A percentile compares a stretch with the other conserved stretches of the same genome.
Evolutionary conservation across 2,888 invertebrate species (phyloP).

Genomic region (Sarcophaga rosellei): DNA sequence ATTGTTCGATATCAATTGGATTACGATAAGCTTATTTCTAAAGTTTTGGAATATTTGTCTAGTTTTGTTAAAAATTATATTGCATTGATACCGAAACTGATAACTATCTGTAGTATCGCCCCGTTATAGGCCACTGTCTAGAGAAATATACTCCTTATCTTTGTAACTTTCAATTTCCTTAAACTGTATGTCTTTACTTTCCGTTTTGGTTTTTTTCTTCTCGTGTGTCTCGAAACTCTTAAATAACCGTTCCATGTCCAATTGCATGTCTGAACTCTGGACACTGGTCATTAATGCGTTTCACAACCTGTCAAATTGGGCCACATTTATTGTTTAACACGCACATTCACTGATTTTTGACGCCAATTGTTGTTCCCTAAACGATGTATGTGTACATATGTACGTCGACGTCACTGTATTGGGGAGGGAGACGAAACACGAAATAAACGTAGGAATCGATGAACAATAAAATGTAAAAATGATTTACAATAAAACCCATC

Average conservation of each 20-base stretch:
- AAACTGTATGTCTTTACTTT: too few species aligned
- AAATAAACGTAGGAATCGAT: slow-evolving; percentile 29
- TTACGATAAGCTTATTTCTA: too few species aligned
- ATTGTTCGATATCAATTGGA: too few species aligned
- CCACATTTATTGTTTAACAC: slow-evolving; percentile 58
- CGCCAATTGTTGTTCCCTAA: slow-evolving; percentile 61
- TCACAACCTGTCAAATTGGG: slow-evolving; percentile 65
- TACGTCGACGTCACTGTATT: neutral
- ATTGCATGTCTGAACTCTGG: slow-evolving; percentile 14
- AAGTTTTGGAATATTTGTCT: too few species aligned
- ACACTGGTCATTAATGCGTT: slow-evolving; percentile 52
- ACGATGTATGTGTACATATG: neutral
- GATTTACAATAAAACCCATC: slow-evolving; percentile 46
- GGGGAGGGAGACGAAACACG: neutral
- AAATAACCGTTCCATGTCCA: neutral
- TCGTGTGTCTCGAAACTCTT: neutral
- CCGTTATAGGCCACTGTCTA: too few species aligned
- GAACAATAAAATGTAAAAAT: slow-evolving; percentile 47
- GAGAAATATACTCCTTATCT: too few species aligned
- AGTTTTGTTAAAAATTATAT: too few species aligned
- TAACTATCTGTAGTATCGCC: too few species aligned
- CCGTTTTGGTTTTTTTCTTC: neutral
- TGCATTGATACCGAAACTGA: too few species aligned
- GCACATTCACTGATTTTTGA: slow-evolving; percentile 63
- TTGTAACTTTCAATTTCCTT: too few species aligned